These are phyloP conservation scores for Leucophenga varia DNA, from an alignment of 1,140 invertebrate species.

Conservation along the genomic window DNA sequence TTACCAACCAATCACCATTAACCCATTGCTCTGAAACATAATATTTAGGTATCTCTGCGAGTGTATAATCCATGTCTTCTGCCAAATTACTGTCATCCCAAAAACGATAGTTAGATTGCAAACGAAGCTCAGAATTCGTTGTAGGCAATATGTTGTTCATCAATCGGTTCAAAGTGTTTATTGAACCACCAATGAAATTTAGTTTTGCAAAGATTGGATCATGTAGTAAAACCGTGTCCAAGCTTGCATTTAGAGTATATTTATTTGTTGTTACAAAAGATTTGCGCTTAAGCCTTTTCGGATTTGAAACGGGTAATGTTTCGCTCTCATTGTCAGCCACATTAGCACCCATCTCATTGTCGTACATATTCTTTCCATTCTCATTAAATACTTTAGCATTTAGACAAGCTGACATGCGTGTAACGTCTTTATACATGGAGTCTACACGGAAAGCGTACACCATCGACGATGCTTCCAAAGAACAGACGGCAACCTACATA, in stretches of 20 bases:
- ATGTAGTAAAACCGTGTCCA: constrained; percentile 22
- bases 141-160: constrained; percentile 23
- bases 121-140: constrained; percentile 11
- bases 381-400: constrained; percentile 13
- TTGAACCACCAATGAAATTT: constrained; percentile 23
- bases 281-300: constrained; percentile 23
- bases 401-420: constrained; percentile 65
- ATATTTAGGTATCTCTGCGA: background rate
- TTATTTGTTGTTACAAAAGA: constrained; percentile 45
- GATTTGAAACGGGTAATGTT: constrained; percentile 26
- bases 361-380: constrained; percentile 4
- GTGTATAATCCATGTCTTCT: constrained; percentile 9
- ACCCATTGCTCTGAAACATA: background rate
- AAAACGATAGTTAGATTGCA: constrained; percentile 14
- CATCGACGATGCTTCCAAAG: constrained; percentile 71
- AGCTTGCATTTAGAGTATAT: constrained; percentile 35
- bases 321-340: constrained; percentile 2
- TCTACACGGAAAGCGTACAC: constrained; percentile 72
- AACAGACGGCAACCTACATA: constrained; percentile 59
- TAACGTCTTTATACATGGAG: constrained; percentile 65
- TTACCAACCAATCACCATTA: too few species aligned
- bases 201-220: constrained; percentile 30
- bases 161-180: constrained; percentile 21
- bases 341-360: constrained; percentile 11
- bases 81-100: constrained; percentile 13